These are phyloP conservation scores for Anoura caudifer DNA, from an alignment of 2,113 vertebrate species.

Conservation along the genomic window DNA sequence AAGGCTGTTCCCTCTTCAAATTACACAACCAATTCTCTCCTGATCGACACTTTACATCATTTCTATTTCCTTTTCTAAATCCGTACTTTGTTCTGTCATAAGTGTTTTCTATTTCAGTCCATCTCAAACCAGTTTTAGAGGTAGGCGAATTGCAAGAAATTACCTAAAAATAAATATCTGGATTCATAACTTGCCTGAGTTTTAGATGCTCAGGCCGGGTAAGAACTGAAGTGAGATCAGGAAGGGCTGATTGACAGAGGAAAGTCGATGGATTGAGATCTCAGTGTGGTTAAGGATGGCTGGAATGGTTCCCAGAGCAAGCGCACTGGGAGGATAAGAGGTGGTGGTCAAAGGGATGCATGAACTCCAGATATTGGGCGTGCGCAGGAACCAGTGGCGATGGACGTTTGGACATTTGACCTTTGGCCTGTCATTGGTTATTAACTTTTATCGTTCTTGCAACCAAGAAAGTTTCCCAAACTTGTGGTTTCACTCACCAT, in stretches of 20 bases:
- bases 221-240: background rate
- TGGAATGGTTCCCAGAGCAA: background rate
- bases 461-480: background rate
- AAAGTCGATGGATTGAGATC: background rate
- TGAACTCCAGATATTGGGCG: background rate
- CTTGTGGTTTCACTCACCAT: constrained; percentile 3
- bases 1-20: constrained; percentile 26
- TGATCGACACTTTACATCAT: constrained; percentile 51
- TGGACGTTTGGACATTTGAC: background rate
- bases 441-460: background rate
- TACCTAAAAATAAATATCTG: constrained; percentile 45
- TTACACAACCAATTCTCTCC: constrained; percentile 43
- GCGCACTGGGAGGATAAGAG: background rate
- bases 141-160: constrained; percentile 35
- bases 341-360: background rate
- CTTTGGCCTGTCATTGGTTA: background rate
- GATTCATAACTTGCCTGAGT: background rate
- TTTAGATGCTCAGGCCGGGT: background rate
- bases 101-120: constrained; percentile 45
- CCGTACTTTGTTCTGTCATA: constrained; percentile 17
- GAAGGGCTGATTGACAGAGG: background rate
- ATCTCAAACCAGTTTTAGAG: constrained; percentile 33
- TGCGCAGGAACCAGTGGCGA: background rate
- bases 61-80: constrained; percentile 60
- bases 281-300: background rate